A percentile compares a stretch with the other conserved stretches of the same genome.
These are phyloP conservation scores for Diadegma fenestrale DNA, from an alignment of 2,888 invertebrate genomes.

Conservation along the genomic window DNA sequence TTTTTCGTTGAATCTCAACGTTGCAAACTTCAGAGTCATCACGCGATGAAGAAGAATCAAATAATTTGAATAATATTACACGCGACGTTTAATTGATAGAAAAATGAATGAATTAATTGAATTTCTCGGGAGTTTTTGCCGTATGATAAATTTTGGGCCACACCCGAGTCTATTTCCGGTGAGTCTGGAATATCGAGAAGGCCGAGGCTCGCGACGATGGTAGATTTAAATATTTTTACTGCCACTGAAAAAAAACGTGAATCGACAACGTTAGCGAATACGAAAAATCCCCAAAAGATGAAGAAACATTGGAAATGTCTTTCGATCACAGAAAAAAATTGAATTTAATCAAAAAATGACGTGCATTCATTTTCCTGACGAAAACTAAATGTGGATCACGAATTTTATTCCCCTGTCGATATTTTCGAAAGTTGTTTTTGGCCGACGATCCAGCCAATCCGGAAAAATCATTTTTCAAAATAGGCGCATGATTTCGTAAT, in stretches of 20 bases:
- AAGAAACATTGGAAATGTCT: not conserved
- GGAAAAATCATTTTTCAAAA: not conserved
- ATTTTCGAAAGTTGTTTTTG: not conserved
- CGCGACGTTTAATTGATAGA: not conserved
- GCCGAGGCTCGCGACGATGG: constrained; percentile 6
- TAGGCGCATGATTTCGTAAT: constrained; percentile 14
- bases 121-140: not conserved
- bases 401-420: too few relatives aligned
- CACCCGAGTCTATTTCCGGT: constrained; percentile 68
- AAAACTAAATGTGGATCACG: too few relatives aligned
- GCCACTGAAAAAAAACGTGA: constrained; percentile 8
- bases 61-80: not conserved
- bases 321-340: not conserved
- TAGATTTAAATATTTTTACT: constrained; percentile 35
- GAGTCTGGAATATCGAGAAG: constrained; percentile 56
- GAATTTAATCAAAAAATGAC: not conserved
- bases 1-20: too few relatives aligned
- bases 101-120: not conserved
- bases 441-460: too few relatives aligned
- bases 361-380: not conserved
- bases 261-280: not conserved
- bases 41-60: too few relatives aligned
- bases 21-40: too few relatives aligned
- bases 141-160: constrained; percentile 25
- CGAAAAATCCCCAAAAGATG: not conserved